Percentiles rank a stretch among this genome's conserved stretches.
Evolutionary conservation across 2,888 invertebrate genomes (phyloP).

Genomic region (Beris chalybata): DNA sequence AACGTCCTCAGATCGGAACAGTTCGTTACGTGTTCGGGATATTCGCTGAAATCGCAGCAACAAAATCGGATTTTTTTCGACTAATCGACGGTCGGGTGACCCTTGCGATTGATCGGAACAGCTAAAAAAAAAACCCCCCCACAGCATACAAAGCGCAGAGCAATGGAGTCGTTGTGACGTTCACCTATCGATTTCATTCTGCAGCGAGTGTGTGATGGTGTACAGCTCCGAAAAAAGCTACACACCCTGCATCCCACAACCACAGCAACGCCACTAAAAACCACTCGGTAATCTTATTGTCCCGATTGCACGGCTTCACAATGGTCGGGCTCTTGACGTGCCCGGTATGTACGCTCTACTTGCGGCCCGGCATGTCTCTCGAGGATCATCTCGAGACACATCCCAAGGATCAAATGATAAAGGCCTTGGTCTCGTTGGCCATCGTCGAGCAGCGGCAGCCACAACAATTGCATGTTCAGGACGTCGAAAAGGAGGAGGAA

Average conservation of each 20-base stretch:
- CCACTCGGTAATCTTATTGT: neutral
- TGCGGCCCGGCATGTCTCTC: constrained; percentile 80
- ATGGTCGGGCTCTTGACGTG: constrained; percentile 65
- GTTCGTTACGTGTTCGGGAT: too few relatives aligned
- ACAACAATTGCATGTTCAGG: too few relatives aligned
- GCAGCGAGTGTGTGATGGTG: constrained; percentile 32
- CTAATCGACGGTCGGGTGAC: too few relatives aligned
- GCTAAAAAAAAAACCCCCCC: neutral
- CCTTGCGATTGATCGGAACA: neutral
- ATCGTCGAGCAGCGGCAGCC: neutral
- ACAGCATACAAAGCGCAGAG: neutral
- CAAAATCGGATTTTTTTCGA: neutral
- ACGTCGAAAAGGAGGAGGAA: too few relatives aligned
- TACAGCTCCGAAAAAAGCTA: constrained; percentile 29
- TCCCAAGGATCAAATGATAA: constrained; percentile 86
- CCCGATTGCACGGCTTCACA: constrained; percentile 11
- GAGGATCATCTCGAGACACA: constrained; percentile 82
- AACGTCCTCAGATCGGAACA: too few relatives aligned
- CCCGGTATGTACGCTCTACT: constrained; percentile 82
- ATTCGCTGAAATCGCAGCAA: neutral
- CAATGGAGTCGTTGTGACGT: constrained; percentile 38
- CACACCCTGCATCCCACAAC: neutral
- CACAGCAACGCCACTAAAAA: neutral
- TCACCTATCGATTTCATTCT: constrained; percentile 34
- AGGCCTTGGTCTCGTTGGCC: constrained; percentile 64